Base-by-base conservation (phyloP, 2,797 vertebrate species). In the Rachycentron canadum region DNA sequence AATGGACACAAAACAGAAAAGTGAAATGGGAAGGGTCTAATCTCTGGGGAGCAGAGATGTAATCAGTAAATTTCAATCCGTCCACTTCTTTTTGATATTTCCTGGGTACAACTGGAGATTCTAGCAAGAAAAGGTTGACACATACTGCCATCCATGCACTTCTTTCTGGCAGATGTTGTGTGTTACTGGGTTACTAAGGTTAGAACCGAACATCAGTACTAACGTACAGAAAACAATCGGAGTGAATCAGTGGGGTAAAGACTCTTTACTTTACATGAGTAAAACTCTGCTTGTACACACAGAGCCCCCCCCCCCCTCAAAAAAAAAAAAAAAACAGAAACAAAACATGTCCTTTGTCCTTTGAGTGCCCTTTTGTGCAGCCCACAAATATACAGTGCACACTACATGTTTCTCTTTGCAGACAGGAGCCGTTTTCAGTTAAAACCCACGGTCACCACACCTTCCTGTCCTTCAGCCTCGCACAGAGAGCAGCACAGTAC, bases 391-490 rank as follows among this genome's bases (percentile, higher is more conserved):
- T 55, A 69, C 47, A 55, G 21, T 34, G 45, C 21, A 34, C 38
- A 14, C 34, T 14, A n/a, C 49, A 47, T 23, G 56, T 43, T 55
- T 34, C 26, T 66, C 40, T 14, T 0, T 21, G 28, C 66, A 67
- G 50, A 63, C 62, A 60, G 45, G 21, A 58, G 50, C 21, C 68
- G 71, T 52, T 83, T 73, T 76, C 64, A 65, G 67, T 50, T 59
- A 61, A 65, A 68, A 34, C 50, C 26, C 56, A 73, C 60, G 65
- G 65, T 76, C 38, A 10, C 28, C 52, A 41, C 67, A 49, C 19
- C 57, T 34, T 55, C 30, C 32, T 38, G 71, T 62, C 69, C 65
- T 78, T 40, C 66, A 73, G 56, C n/a, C 50, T 52, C 62, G 60
- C 72, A 58, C 77, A 75, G 16, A 30, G 11, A 63, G 16, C 2